These are phyloP conservation scores for Menidia beryllina DNA, from an alignment of 2,113 vertebrate genomes.

Conservation along the genomic window DNA sequence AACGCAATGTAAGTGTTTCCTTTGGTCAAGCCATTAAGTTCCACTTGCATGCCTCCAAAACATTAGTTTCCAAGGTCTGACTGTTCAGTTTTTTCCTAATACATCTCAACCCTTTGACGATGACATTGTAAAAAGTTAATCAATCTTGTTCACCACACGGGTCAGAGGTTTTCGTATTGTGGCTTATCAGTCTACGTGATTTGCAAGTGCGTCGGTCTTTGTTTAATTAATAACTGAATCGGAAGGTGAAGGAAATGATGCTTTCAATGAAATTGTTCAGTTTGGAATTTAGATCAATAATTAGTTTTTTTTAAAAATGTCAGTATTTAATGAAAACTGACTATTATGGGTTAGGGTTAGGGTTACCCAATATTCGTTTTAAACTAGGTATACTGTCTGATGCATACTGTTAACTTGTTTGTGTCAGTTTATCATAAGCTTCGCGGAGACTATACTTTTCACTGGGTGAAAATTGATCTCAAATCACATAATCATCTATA, in stretches of 20 bases:
- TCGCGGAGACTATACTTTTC: not conserved
- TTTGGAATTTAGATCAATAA: not conserved
- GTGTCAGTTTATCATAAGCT: not conserved
- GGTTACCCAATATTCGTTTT: no score
- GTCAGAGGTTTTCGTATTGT: not conserved
- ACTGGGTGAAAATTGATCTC: not conserved
- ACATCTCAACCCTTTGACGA: constrained; percentile 1
- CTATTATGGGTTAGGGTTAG: no score
- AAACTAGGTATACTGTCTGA: no score
- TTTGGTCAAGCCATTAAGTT: not conserved
- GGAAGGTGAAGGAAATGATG: not conserved
- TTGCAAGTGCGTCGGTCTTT: not conserved
- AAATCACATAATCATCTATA: not conserved
- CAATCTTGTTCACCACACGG: constrained; percentile 3
- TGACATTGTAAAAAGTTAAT: not conserved
- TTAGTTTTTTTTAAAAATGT: no score
- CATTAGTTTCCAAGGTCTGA: not conserved
- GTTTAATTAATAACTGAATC: not conserved
- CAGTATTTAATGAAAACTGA: no score
- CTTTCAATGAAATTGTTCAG: not conserved
- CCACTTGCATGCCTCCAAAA: not conserved
- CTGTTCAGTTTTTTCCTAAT: not conserved
- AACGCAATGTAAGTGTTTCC: not conserved
- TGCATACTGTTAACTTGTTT: not conserved
- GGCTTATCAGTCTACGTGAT: not conserved